Conservation (phyloP, 2,888 invertebrate genomes). For the Cerastis leucographa region DNA sequence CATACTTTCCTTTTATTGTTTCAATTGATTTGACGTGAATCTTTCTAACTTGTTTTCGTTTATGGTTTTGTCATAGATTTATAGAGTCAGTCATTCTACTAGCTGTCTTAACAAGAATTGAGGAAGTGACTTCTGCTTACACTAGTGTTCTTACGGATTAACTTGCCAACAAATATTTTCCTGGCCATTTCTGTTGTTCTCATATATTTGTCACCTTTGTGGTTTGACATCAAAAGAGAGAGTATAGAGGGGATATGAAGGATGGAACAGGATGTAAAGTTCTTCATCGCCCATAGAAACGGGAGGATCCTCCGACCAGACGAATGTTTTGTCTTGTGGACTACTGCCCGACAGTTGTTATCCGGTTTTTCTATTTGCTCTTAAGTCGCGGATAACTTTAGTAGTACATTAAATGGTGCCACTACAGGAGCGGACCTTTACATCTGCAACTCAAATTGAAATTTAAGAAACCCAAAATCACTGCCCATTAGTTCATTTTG, state of each 20-base stretch:
- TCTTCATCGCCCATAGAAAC: background rate
- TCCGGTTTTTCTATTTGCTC: too few relatives aligned
- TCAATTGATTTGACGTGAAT: constrained; percentile 14
- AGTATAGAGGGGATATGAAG: too few relatives aligned
- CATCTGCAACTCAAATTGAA: background rate
- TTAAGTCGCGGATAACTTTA: too few relatives aligned
- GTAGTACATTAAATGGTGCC: too few relatives aligned
- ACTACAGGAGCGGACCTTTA: background rate
- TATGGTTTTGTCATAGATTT: background rate
- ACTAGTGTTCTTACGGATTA: background rate
- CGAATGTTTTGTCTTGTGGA: background rate
- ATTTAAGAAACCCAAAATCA: background rate
- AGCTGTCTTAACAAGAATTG: background rate
- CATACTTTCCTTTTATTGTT: constrained; percentile 39
- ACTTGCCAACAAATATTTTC: background rate
- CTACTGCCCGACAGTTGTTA: background rate
- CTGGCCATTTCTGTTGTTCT: background rate
- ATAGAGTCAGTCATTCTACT: background rate
- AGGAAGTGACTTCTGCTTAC: background rate
- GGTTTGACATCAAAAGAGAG: too few relatives aligned
- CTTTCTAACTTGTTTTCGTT: background rate
- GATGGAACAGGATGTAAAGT: background rate
- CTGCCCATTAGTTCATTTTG: background rate
- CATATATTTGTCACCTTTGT: background rate
- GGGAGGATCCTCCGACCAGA: background rate